Evolutionary conservation across 2,888 invertebrate genomes (phyloP).

Genomic region (Rhodophaea formosa): DNA sequence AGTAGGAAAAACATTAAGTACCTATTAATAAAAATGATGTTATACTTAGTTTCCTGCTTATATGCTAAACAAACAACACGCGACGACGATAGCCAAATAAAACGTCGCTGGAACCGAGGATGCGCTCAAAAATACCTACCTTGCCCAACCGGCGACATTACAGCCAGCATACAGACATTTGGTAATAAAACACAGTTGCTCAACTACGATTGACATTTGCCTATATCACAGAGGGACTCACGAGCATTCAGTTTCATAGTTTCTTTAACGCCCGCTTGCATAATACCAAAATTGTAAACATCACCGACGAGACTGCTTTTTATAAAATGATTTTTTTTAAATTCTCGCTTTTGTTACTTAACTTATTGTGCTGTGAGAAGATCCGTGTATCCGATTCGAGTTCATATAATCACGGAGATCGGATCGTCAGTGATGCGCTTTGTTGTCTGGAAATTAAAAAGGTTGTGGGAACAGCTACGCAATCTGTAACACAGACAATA

Average conservation of each 20-base stretch:
- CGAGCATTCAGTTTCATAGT: conserved; percentile 43
- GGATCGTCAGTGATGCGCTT: conserved; percentile 20
- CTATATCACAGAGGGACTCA: conserved; percentile 48
- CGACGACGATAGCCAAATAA: conserved; percentile 4
- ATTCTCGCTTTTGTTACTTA: conserved; percentile 12
- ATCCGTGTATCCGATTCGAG: no score
- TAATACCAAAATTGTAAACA: conserved; percentile 33
- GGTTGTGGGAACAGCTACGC: background rate
- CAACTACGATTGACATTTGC: conserved; percentile 73
- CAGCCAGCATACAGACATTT: conserved; percentile 51
- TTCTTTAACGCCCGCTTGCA: conserved; percentile 39
- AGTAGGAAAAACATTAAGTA: no score
- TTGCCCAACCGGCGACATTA: conserved; percentile 53
- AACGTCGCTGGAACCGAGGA: conserved; percentile 42
- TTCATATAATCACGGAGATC: conserved; percentile 41
- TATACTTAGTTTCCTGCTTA: no score
- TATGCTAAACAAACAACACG: no score
- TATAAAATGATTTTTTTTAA: background rate
- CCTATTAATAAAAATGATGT: no score
- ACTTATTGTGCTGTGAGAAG: conserved; percentile 42
- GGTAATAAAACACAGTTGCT: conserved; percentile 66
- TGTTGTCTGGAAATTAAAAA: background rate
- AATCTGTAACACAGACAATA: no score
- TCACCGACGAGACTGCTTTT: conserved; percentile 14
- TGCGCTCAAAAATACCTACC: conserved; percentile 45